Evolutionary conservation across 2,797 vertebrate genomes (phyloP).

Genomic region (Notamacropus eugenii): DNA sequence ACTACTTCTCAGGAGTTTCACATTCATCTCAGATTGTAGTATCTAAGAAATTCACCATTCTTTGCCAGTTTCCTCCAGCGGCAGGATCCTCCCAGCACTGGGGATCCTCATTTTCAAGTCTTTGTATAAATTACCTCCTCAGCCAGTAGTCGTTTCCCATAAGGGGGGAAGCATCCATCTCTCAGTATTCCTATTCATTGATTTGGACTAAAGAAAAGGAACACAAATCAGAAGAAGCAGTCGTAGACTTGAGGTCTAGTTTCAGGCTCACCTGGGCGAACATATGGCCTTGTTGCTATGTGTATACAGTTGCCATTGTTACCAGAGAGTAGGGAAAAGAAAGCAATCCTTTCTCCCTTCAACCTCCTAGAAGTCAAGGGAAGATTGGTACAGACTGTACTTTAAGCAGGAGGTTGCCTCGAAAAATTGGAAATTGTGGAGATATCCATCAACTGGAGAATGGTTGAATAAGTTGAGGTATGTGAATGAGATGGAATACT

Average conservation of each 20-base stretch:
- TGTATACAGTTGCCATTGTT: not conserved
- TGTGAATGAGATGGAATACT: not conserved
- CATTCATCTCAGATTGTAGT: not conserved
- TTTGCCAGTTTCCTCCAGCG: not conserved
- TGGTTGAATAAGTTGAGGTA: not conserved
- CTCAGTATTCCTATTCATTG: not conserved
- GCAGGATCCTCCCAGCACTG: not conserved
- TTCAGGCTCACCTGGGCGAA: too few relatives aligned
- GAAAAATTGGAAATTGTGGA: too few relatives aligned
- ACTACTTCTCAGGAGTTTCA: not conserved
- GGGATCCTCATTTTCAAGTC: not conserved
- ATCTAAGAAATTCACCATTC: not conserved
- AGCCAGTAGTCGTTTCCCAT: not conserved
- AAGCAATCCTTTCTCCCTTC: not conserved
- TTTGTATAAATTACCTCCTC: not conserved
- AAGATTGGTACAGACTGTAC: not conserved
- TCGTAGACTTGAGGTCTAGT: not conserved
- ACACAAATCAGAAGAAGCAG: not conserved
- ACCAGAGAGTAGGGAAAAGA: not conserved
- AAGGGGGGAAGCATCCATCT: not conserved
- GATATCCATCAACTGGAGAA: too few relatives aligned
- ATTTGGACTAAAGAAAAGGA: not conserved
- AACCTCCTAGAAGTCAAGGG: not conserved
- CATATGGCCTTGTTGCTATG: too few relatives aligned
- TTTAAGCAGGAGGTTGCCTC: not conserved